Percentiles rank a stretch among this genome's conserved stretches.
Conservation (phyloP, 2,888 invertebrate genomes). For the Melanchra persicariae region DNA sequence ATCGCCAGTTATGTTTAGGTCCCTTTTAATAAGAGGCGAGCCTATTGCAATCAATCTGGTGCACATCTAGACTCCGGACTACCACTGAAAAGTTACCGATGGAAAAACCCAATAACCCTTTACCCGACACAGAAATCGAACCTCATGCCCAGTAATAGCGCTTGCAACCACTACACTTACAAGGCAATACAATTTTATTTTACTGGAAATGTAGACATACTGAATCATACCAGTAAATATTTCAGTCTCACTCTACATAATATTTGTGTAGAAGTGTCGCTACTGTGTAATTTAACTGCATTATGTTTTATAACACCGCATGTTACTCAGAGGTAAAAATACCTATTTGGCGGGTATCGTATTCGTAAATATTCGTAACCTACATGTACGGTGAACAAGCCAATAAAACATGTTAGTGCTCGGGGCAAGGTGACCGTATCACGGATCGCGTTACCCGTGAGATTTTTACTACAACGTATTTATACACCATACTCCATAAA, state of each 20-base stretch:
- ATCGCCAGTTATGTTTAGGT: no score
- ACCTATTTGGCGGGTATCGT: slow-evolving; percentile 47
- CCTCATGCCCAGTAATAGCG: neutral
- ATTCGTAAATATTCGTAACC: slow-evolving; percentile 54
- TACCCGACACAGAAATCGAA: neutral
- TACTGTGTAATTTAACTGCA: slow-evolving; percentile 54
- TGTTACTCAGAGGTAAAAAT: slow-evolving; percentile 53
- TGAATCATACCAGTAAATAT: slow-evolving; percentile 15
- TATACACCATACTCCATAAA: slow-evolving; percentile 2
- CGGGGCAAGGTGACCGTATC: slow-evolving; percentile 54
- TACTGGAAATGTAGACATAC: slow-evolving; percentile 7
- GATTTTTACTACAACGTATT: slow-evolving; percentile 42
- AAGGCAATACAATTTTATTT: neutral
- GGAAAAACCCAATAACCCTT: neutral
- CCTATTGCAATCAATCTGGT: no score
- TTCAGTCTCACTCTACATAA: slow-evolving; percentile 12
- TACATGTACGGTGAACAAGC: slow-evolving; percentile 57
- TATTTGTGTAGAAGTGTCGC: slow-evolving; percentile 41
- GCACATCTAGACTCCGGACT: neutral
- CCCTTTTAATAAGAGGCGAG: no score
- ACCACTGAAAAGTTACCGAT: neutral
- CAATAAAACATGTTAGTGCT: slow-evolving; percentile 59
- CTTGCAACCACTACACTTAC: neutral
- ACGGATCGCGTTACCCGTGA: slow-evolving; percentile 40
- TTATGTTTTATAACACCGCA: slow-evolving; percentile 59